Evolutionary conservation across 2,797 vertebrate species (phyloP).

Genomic region (Luscinia megarhynchos): DNA sequence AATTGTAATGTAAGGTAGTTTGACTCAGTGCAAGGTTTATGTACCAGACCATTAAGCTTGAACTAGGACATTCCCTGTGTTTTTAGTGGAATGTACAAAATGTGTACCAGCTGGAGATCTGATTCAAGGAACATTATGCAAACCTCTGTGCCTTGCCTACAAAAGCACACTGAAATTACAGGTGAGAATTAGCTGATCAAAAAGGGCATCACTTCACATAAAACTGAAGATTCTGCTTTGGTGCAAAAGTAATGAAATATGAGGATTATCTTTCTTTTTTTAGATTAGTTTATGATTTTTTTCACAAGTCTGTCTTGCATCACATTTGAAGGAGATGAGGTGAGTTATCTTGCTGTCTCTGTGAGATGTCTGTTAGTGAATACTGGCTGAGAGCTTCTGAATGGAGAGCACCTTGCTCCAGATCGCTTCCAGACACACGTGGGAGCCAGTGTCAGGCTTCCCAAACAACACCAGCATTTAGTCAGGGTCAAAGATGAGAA

Average conservation of each 20-base stretch:
- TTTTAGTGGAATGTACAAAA: conserved; percentile 8
- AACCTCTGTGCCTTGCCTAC: background rate
- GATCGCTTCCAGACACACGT: background rate
- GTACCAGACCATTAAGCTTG: background rate
- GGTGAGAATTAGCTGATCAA: background rate
- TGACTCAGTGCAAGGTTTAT: background rate
- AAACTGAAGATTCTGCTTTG: background rate
- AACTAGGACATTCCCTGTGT: background rate
- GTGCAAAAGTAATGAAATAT: background rate
- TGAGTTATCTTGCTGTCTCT: background rate
- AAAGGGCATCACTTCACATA: background rate
- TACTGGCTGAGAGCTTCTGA: background rate
- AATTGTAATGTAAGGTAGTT: background rate
- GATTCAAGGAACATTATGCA: background rate
- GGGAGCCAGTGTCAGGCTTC: background rate
- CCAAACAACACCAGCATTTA: background rate
- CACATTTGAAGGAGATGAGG: background rate
- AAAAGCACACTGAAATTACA: background rate
- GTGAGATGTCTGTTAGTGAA: background rate
- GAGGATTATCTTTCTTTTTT: background rate
- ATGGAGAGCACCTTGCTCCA: background rate
- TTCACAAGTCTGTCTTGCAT: background rate
- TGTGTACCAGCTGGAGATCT: background rate
- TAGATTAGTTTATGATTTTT: background rate
- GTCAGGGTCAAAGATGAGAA: background rate